A percentile compares a stretch with the other conserved stretches of the same genome.
phyloP scores from a whole-genome alignment of 2,888 invertebrate genomes.

The Branchipolynoe longqiensis region DNA sequence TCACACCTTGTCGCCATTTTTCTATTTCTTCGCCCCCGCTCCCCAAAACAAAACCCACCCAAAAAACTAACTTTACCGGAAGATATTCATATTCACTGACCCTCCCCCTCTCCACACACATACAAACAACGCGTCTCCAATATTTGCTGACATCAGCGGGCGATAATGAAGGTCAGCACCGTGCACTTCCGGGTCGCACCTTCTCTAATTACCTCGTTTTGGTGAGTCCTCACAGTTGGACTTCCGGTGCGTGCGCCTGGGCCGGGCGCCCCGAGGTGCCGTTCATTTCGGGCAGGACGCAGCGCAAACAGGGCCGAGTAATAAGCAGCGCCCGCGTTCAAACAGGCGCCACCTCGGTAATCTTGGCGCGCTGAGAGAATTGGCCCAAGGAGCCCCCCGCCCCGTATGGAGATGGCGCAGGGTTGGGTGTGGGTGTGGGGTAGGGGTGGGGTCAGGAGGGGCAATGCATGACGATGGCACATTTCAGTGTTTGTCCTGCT shows the following conservation, averaged over 20 bases:
- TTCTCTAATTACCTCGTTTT: conserved; percentile 55
- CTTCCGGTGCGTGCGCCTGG: conserved; percentile 18
- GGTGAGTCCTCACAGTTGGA: conserved; percentile 44
- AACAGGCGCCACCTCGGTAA: conserved; percentile 28
- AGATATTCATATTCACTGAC: too few species aligned
- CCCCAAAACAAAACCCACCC: too few species aligned
- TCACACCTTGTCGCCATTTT: too few species aligned
- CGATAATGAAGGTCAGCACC: not conserved
- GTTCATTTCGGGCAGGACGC: conserved; percentile 20
- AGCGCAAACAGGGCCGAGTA: conserved; percentile 33
- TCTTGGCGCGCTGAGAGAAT: not conserved
- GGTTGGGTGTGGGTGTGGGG: not conserved
- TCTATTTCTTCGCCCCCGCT: too few species aligned
- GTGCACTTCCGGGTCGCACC: conserved; percentile 30
- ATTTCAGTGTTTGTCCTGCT: conserved; percentile 21
- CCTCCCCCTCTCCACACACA: too few species aligned
- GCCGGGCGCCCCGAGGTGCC: not conserved
- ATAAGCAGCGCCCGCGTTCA: conserved; percentile 20
- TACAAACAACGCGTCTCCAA: too few species aligned
- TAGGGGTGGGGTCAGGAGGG: too few species aligned
- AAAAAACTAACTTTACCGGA: too few species aligned
- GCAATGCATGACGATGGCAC: conserved; percentile 39
- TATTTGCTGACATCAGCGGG: conserved; percentile 1
- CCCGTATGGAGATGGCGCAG: conserved; percentile 40
- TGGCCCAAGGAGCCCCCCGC: conserved; percentile 18